Evolutionary conservation across 2,888 invertebrate species (phyloP).

Genomic region (Callyntrura sp.): DNA sequence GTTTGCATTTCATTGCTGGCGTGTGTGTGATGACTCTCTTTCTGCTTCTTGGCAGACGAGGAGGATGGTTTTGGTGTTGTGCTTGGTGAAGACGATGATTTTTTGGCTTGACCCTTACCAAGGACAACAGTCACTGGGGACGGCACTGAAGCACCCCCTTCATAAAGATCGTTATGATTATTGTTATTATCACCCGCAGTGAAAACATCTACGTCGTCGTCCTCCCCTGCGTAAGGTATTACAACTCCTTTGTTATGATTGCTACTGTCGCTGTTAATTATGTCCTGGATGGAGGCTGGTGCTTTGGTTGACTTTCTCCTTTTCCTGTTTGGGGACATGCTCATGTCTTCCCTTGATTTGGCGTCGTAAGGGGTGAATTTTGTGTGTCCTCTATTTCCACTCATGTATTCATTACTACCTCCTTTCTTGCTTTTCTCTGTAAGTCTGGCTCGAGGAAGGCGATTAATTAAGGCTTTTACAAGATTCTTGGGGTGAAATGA

Average conservation of each 20-base stretch:
- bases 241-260: constrained; percentile 58
- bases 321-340: constrained; percentile 23
- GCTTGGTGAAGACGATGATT: background rate
- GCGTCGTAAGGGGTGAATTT: constrained; percentile 73
- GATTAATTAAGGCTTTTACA: constrained; percentile 59
- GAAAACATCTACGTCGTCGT: too few relatives aligned
- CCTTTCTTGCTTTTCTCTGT: background rate
- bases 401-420: too few relatives aligned
- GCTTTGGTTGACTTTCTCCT: constrained; percentile 64
- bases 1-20: constrained; percentile 62
- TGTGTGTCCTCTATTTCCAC: constrained; percentile 56
- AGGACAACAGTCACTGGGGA: background rate
- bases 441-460: constrained; percentile 53
- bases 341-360: constrained; percentile 51
- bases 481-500: constrained; percentile 62
- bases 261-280: constrained; percentile 70
- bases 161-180: constrained; percentile 40
- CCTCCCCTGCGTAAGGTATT: too few relatives aligned
- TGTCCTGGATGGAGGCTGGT: constrained; percentile 72
- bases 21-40: too few relatives aligned
- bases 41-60: too few relatives aligned
- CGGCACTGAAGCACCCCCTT: constrained; percentile 7
- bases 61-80: too few relatives aligned
- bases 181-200: constrained; percentile 37
- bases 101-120: constrained; percentile 16